Evolutionary conservation across 2,888 invertebrate species (phyloP).

Genomic region (Pristionchus maxplancki): DNA sequence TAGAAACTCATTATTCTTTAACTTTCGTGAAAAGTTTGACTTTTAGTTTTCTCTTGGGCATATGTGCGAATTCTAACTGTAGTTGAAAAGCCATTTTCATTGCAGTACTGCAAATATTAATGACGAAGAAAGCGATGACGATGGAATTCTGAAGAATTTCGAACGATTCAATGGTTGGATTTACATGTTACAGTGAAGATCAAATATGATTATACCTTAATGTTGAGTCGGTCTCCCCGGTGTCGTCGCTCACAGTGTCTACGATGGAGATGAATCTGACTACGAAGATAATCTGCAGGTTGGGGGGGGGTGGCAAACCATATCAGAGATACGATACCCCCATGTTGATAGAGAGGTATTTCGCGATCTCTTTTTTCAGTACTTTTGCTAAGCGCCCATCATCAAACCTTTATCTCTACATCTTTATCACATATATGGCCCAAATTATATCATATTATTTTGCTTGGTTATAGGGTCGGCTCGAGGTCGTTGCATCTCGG

Average conservation of each 20-base stretch:
- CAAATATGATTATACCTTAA: background rate
- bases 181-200: background rate
- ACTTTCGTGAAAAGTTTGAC: too few species aligned
- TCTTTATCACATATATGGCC: too few species aligned
- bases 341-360: too few species aligned
- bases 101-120: too few species aligned
- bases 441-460: background rate
- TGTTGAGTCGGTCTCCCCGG: conserved; percentile 86
- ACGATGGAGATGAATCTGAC: conserved; percentile 34
- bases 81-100: too few species aligned
- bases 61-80: too few species aligned
- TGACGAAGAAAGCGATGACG: conserved; percentile 4
- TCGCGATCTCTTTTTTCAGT: too few species aligned
- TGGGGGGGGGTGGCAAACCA: too few species aligned
- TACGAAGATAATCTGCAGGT: conserved; percentile 44
- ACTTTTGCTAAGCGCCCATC: too few species aligned
- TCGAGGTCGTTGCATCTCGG: conserved; percentile 17
- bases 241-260: conserved; percentile 90
- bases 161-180: background rate
- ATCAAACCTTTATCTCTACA: too few species aligned
- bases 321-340: too few species aligned
- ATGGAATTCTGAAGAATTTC: background rate
- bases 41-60: too few species aligned
- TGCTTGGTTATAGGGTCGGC: background rate
- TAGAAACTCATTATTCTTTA: background rate